phyloP scores from a whole-genome alignment of 2,888 invertebrate species.

The Coleophora deauratella region DNA sequence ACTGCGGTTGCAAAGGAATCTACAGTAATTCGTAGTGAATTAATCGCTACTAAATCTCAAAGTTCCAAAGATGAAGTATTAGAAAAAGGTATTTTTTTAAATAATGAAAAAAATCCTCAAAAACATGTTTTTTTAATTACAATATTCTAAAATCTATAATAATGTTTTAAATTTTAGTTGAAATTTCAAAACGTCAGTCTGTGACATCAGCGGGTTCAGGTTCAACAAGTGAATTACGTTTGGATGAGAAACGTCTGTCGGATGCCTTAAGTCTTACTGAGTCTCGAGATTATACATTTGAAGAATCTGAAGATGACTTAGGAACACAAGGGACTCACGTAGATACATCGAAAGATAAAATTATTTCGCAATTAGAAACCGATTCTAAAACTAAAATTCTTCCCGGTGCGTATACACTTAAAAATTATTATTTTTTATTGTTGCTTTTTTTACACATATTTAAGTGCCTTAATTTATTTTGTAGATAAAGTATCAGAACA shows the following conservation, averaged over 20 bases:
- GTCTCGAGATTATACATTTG: constrained; percentile 68
- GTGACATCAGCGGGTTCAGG: constrained; percentile 64
- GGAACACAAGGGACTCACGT: constrained; percentile 59
- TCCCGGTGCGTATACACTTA: constrained; percentile 22
- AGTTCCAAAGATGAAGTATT: constrained; percentile 32
- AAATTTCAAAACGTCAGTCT: constrained; percentile 52
- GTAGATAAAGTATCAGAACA: constrained; percentile 39
- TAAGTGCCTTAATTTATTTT: constrained; percentile 11
- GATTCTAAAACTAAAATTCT: constrained; percentile 34
- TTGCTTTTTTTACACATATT: not conserved
- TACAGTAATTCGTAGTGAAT: constrained; percentile 15
- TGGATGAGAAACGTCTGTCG: constrained; percentile 64
- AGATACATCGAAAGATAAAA: constrained; percentile 43
- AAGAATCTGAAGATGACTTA: constrained; percentile 65
- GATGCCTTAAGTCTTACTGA: constrained; percentile 68
- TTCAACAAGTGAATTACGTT: constrained; percentile 53
- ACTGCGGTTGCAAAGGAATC: constrained; percentile 17
- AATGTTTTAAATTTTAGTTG: constrained; percentile 18
- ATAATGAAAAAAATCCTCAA: not conserved
- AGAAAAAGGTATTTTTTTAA: constrained; percentile 49
- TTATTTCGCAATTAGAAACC: constrained; percentile 38
- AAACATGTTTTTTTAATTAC: constrained; percentile 1
- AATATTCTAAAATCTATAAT: not conserved
- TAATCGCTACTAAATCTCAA: constrained; percentile 28
- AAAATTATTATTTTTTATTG: not conserved